Conservation (phyloP, 2,797 vertebrate genomes). For the Bradypodion pumilum region DNA sequence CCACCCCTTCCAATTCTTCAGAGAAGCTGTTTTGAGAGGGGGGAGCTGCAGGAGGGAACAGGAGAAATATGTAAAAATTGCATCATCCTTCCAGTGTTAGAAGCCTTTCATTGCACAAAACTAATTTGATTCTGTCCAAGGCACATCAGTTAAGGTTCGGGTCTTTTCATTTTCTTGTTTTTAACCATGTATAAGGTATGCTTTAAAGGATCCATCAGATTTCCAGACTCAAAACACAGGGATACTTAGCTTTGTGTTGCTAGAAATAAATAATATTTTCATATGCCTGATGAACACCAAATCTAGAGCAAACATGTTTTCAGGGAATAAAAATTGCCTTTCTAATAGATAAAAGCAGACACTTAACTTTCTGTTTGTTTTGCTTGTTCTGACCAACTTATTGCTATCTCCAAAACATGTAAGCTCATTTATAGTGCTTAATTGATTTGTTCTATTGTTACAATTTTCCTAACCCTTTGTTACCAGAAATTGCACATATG, state of each 20-base stretch:
- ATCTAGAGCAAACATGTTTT: constrained; percentile 50
- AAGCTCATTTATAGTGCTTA: constrained; percentile 35
- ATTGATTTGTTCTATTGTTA: constrained; percentile 6
- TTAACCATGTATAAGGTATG: constrained; percentile 3
- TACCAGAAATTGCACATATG: constrained; percentile 13
- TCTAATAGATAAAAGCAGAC: constrained; percentile 52
- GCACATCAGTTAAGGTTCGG: constrained; percentile 32
- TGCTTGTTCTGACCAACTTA: constrained; percentile 46
- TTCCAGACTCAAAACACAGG: constrained; percentile 32
- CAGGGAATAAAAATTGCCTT: constrained; percentile 49
- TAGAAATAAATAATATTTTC: constrained; percentile 56
- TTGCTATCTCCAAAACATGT: constrained; percentile 32
- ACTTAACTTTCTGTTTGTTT: constrained; percentile 32
- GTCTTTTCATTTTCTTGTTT: constrained; percentile 38
- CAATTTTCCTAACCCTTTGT: background rate
- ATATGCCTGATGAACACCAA: constrained; percentile 57
- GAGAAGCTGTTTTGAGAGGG: background rate
- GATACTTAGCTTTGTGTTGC: constrained; percentile 32
- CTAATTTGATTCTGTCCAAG: background rate
- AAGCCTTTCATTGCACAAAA: background rate
- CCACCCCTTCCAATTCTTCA: background rate
- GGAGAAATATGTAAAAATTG: background rate
- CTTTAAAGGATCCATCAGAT: constrained; percentile 29
- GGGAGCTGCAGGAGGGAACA: background rate
- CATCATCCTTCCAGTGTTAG: background rate